Percentiles rank a stretch among this genome's conserved stretches.
These are phyloP conservation scores for Labroides dimidiatus DNA, from an alignment of 2,797 vertebrate genomes.

Conservation along the genomic window DNA sequence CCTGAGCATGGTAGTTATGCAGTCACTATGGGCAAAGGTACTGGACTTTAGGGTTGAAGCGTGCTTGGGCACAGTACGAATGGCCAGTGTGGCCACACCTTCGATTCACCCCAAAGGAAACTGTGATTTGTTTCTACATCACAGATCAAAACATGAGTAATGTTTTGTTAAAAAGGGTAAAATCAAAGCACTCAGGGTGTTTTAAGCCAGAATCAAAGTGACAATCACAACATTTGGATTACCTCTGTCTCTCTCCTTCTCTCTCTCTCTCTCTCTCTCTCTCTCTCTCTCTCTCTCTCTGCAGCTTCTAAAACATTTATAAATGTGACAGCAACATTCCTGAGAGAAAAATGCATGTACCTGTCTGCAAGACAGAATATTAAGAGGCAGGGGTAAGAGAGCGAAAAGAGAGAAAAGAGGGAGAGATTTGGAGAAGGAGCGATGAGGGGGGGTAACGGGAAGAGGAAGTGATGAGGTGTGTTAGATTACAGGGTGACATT, in stretches of 20 bases:
- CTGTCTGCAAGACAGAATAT: constrained; percentile 52
- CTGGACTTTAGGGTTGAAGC: too few species aligned
- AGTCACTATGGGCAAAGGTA: too few species aligned
- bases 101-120: too few species aligned
- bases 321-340: constrained; percentile 52
- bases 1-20: too few species aligned
- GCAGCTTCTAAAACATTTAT: constrained; percentile 39
- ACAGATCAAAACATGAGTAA: too few species aligned
- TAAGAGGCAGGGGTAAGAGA: constrained; percentile 31
- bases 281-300: constrained; percentile 7
- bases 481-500: constrained; percentile 72
- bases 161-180: background rate
- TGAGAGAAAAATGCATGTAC: constrained; percentile 47
- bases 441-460: constrained; percentile 34
- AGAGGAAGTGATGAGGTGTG: constrained; percentile 60
- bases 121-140: too few species aligned
- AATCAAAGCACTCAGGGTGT: constrained; percentile 8
- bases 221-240: constrained; percentile 41
- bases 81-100: too few species aligned
- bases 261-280: constrained; percentile 6
- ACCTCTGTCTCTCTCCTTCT: constrained; percentile 14
- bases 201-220: constrained; percentile 7
- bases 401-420: constrained; percentile 24
- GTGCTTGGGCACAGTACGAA: too few species aligned
- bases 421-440: constrained; percentile 9